These are phyloP conservation scores for Sialia sialis DNA, from an alignment of 2,113 vertebrate genomes.

Conservation along the genomic window DNA sequence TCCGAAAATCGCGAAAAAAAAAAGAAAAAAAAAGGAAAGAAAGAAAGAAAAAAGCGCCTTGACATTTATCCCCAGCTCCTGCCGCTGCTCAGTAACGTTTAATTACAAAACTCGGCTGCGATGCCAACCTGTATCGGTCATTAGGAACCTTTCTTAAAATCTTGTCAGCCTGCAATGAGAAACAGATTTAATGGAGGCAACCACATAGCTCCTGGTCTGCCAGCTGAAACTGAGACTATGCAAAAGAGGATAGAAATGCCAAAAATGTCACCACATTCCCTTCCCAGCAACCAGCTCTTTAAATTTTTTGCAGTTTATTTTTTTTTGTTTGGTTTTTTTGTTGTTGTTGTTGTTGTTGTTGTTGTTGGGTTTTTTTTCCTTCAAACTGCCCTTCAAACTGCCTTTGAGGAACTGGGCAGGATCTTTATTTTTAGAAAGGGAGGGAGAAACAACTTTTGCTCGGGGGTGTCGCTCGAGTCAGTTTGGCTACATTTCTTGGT, in stretches of 20 bases:
- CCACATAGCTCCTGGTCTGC: slow-evolving; percentile 10
- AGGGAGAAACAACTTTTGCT: not conserved
- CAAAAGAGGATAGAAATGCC: slow-evolving; percentile 5
- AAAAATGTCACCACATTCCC: not conserved
- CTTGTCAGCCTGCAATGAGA: slow-evolving; percentile 15
- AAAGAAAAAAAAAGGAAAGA: fast-evolving
- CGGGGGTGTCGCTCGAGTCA: not conserved
- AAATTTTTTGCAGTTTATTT: not conserved
- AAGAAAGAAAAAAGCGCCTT: not conserved
- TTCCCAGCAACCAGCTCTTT: slow-evolving; percentile 5
- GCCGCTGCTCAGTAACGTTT: slow-evolving; percentile 3
- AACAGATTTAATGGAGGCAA: slow-evolving; percentile 8
- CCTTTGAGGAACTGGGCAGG: not conserved
- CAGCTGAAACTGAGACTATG: slow-evolving; percentile 46
- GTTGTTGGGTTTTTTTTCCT: too few relatives aligned
- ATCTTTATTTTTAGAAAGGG: not conserved
- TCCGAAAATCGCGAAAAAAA: not conserved
- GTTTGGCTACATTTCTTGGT: not conserved
- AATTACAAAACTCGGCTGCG: slow-evolving; percentile 25
- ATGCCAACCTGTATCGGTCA: not conserved
- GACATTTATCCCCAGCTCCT: slow-evolving; percentile 2
- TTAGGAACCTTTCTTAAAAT: slow-evolving; percentile 14
- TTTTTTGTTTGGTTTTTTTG: too few relatives aligned
- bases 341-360: too few relatives aligned
- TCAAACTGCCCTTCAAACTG: not conserved